Base-by-base conservation (phyloP, 2,113 vertebrate genomes). In the Trachemys scripta region DNA sequence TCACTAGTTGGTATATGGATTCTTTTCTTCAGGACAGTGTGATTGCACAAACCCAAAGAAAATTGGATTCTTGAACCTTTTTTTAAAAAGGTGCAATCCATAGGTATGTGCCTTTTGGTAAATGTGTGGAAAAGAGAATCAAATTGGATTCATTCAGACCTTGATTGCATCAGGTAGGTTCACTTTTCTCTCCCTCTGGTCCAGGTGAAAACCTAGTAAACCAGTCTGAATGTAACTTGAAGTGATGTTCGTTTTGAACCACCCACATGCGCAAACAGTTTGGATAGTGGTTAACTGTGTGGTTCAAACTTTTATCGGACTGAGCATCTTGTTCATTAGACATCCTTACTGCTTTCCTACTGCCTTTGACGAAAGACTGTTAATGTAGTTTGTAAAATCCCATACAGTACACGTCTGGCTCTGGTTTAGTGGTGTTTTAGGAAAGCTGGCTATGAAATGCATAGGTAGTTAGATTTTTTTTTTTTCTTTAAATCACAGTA, bases 371-470 rank as follows among this genome's bases (percentile, higher is more conserved):
- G 72, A 45, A 78, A 14, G 11, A 38, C 25, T 62, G 65, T 89
- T 11, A 24, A 20, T 85, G 42, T 2, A 82, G 54, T 45, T 24
- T 57, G 5, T 51, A 13, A 22, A 10, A 0, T 0, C 13, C 5
- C 1, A 1, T 45, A 10, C 27, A 56, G 35, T 2, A 2, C 1
- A 0, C 47, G 2, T 72, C 72, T 89, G 16, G 14, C 57, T 81
- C 82, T 27, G 47, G 53, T 51, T 51, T 27, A 80, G 5, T 50
- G 93, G 42, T 72, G 3, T 27, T 86, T 82, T 24, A 31, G 17
- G 49, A 24, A 31, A 75, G 50, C 38, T 31, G 50, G 69, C 4
- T 80, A 6, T 65, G 25, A 65, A 84, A 91, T 20, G 12, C 47
- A 90, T 25, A 27, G 31, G 13, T 84, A 50, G 49, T 12, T 50